Evolutionary conservation across 2,888 invertebrate genomes (phyloP), one percentile per base, ranked within the genome.

Genomic region (Cyaniris semiargus): DNA sequence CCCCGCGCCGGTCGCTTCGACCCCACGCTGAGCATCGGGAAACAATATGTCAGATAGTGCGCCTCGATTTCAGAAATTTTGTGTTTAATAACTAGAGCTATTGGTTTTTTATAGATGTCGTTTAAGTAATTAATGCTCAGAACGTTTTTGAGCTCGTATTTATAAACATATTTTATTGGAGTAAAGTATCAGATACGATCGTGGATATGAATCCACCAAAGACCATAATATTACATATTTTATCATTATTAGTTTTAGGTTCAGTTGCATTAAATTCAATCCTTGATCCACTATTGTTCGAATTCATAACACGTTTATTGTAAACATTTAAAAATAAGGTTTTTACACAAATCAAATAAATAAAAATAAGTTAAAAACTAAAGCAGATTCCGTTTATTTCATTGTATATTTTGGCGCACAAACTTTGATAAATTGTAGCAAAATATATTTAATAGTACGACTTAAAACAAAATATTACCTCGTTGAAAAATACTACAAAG

Each of bases 1-100:
- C 77, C 78, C 82, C 80, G 78, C 82, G 79, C 81, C 80, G 80
- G 80, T 78, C 48, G 76, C 79, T 86, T 85, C 85, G 85, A 86
- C 77, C 72, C 78, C 31, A 48, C 70, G 70, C 70, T 34, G 72
- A 77, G 70, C 72, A 60, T 77, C 72, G 72, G 72, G 60, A 72
- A 76, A 71, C 72, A 77, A 77, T 77, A 72, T 60, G 77, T 77
- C 72, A 58, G 72, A 23, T 56, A 38, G 58, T 60, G 72, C 18
- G 27, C 21, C 48, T 72, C 27, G 44, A 76, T 27, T 48, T 21
- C 27, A 15, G 27, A 15, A 31, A 66, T 66, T 60, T 27, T 27
- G 18, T 27, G 66, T 66, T 66, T 15, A 66, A 66, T 66, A 66
- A 15, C 66, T 66, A 27, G 10, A 23, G 3, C 66, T 6, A 66